A percentile compares a stretch with the other conserved stretches of the same genome.
These are phyloP conservation scores for Drosophila sulfurigaster DNA, from an alignment of 1,140 invertebrate species.

Conservation along the genomic window DNA sequence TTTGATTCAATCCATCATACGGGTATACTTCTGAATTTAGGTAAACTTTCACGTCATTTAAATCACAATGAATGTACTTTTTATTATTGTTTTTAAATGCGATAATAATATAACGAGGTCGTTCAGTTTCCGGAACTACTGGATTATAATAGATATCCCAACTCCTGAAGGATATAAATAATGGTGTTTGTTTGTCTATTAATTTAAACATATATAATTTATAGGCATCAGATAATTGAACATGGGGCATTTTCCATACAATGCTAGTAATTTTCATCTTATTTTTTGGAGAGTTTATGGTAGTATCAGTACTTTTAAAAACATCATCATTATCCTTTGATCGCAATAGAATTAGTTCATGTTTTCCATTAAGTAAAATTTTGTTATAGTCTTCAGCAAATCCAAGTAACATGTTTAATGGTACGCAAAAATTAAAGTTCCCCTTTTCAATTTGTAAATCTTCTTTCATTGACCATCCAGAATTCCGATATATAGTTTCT, in stretches of 20 bases:
- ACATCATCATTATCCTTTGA: neutral
- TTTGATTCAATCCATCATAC: no score
- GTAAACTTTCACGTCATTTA: no score
- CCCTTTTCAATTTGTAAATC: no score
- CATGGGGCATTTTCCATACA: conserved; percentile 1
- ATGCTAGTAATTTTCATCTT: conserved; percentile 3
- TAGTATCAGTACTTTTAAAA: neutral
- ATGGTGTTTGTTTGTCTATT: neutral
- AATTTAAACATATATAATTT: no score
- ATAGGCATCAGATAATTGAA: no score
- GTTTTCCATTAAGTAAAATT: conserved; percentile 11
- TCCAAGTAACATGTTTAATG: no score
- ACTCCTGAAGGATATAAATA: conserved; percentile 9
- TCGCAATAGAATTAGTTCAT: conserved; percentile 3
- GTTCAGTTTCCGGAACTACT: conserved; percentile 1
- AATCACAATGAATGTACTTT: no score
- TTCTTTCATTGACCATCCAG: conserved; percentile 2
- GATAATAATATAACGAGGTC: conserved; percentile 4
- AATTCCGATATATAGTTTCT: neutral
- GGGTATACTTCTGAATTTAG: no score
- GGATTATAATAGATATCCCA: conserved; percentile 54
- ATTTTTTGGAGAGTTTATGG: neutral
- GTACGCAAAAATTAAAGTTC: no score
- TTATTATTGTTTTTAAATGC: conserved; percentile 7
- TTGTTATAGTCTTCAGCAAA: no score